Evolutionary conservation across 1,140 invertebrate species (phyloP).

Genomic region (Drosophila mauritiana): DNA sequence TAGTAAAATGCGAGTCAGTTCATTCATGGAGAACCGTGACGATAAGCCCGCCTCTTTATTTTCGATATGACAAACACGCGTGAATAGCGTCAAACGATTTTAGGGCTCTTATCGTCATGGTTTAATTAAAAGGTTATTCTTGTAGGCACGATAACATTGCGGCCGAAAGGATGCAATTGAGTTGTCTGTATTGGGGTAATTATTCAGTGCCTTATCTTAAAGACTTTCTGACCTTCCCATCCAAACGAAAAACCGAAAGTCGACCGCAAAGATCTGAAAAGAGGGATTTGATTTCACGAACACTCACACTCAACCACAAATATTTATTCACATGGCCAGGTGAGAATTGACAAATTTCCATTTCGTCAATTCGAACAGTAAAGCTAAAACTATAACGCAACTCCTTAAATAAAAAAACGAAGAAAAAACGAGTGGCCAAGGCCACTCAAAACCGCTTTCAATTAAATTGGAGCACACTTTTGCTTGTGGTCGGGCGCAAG

Average conservation of each 20-base stretch:
- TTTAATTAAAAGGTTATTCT: constrained; percentile 84
- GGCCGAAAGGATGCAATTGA: constrained; percentile 54
- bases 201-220: constrained; percentile 62
- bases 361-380: constrained; percentile 80
- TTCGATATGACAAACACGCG: constrained; percentile 72
- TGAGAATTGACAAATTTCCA: constrained; percentile 81
- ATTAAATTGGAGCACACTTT: constrained; percentile 82
- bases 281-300: constrained; percentile 7
- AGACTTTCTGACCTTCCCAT: constrained; percentile 61
- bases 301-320: constrained; percentile 49
- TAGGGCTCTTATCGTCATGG: constrained; percentile 55
- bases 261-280: constrained; percentile 41
- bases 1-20: constrained; percentile 15
- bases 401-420: constrained; percentile 20
- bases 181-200: constrained; percentile 36
- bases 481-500: constrained; percentile 67
- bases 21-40: constrained; percentile 19
- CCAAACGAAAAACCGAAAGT: constrained; percentile 69
- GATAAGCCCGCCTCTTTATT: constrained; percentile 38
- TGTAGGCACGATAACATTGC: constrained; percentile 56
- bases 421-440: constrained; percentile 44
- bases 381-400: constrained; percentile 26
- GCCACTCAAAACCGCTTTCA: constrained; percentile 78
- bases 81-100: constrained; percentile 72
- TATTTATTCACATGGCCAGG: constrained; percentile 52